phyloP scores from a whole-genome alignment of 2,113 vertebrate genomes.

The Salvator merianae region DNA sequence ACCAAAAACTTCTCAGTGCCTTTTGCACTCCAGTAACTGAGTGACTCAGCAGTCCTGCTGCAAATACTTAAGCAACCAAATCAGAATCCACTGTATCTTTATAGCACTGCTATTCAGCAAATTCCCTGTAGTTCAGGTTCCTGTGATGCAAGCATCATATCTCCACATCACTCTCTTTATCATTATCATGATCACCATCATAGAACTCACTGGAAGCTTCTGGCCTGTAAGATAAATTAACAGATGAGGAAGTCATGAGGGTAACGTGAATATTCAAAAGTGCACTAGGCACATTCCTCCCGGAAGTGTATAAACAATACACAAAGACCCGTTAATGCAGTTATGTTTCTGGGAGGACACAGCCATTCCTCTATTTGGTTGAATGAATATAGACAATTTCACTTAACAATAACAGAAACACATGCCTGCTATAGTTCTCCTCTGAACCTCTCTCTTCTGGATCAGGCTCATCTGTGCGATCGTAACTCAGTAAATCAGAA shows the following conservation, averaged over 20 bases:
- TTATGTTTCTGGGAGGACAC: not conserved
- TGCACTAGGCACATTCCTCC: not conserved
- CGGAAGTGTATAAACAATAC: not conserved
- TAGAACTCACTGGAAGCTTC: constrained; percentile 96
- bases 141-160: constrained; percentile 78
- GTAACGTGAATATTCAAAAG: not conserved
- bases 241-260: not conserved
- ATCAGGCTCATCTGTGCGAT: constrained; percentile 92
- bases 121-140: constrained; percentile 15
- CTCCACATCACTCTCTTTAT: constrained; percentile 98
- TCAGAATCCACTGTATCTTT: constrained; percentile 14
- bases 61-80: not conserved
- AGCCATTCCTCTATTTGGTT: not conserved
- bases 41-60: not conserved
- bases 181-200: constrained; percentile 96
- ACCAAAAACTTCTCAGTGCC: not conserved
- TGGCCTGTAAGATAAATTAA: constrained; percentile 78
- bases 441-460: constrained; percentile 92
- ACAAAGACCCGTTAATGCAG: not conserved
- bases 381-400: not conserved
- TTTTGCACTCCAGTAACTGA: constrained; percentile 9
- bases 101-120: constrained; percentile 21
- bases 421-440: constrained; percentile 91
- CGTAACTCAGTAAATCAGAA: constrained; percentile 92
- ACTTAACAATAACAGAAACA: not conserved